These are phyloP conservation scores for Papilio demoleus DNA, from an alignment of 2,888 invertebrate species.

Conservation along the genomic window DNA sequence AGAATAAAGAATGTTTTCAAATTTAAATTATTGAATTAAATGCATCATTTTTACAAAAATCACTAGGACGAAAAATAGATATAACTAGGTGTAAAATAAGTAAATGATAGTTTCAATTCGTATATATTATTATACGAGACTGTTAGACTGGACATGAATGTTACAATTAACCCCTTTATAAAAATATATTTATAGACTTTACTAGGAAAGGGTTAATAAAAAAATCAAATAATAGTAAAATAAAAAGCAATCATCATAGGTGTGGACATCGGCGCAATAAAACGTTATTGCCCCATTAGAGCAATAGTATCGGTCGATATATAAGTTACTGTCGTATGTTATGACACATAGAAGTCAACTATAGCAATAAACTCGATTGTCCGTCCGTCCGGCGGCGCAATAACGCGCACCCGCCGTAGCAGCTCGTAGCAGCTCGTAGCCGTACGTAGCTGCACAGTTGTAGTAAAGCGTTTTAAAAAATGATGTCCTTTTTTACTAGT, in stretches of 20 bases:
- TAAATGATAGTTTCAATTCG: too few relatives aligned
- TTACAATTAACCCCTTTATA: background rate
- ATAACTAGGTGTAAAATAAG: too few relatives aligned
- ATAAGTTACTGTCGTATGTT: slow-evolving; percentile 34
- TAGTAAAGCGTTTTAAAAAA: slow-evolving; percentile 29
- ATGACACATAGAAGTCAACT: slow-evolving; percentile 39
- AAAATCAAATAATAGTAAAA: slow-evolving; percentile 24
- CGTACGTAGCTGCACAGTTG: slow-evolving; percentile 20
- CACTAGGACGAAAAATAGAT: too few relatives aligned
- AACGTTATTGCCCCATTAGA: slow-evolving; percentile 37
- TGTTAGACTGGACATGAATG: background rate
- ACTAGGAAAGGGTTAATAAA: background rate
- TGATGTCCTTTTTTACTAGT: slow-evolving; percentile 25
- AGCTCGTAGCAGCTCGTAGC: slow-evolving; percentile 20
- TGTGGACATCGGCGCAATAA: slow-evolving; percentile 33
- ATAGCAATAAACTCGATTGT: slow-evolving; percentile 40
- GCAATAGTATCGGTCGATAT: slow-evolving; percentile 38
- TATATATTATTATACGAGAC: too few relatives aligned
- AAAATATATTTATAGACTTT: slow-evolving; percentile 1
- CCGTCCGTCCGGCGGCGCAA: slow-evolving; percentile 39
- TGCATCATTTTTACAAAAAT: background rate
- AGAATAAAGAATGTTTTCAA: background rate
- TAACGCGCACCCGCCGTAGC: slow-evolving; percentile 37
- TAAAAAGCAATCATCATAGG: slow-evolving; percentile 24
- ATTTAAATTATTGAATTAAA: too few relatives aligned